Evolutionary conservation across 2,797 vertebrate genomes (phyloP).

Genomic region (Melanogrammus aeglefinus): DNA sequence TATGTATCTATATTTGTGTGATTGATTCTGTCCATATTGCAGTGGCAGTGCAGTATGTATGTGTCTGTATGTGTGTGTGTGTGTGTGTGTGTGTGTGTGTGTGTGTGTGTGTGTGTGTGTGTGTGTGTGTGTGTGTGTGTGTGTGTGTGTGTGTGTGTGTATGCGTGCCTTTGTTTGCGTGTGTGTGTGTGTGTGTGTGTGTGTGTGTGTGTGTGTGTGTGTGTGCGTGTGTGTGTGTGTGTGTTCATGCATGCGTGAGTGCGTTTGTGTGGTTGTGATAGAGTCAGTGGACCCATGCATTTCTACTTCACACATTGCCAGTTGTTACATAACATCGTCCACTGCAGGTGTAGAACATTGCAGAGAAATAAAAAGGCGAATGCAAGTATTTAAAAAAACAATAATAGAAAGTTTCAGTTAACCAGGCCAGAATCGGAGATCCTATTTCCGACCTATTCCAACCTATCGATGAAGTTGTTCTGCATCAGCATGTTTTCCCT

Average conservation of each 20-base stretch:
- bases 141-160: too few relatives aligned
- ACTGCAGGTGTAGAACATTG: slow-evolving; percentile 10
- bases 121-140: neutral
- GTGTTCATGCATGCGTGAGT: neutral
- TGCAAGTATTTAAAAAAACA: neutral
- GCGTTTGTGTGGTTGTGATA: neutral
- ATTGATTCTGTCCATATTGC: too few relatives aligned
- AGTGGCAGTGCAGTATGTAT: too few relatives aligned
- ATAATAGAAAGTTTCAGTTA: neutral
- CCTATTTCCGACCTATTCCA: neutral
- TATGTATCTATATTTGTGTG: neutral
- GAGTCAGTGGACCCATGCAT: neutral
- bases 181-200: neutral
- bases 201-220: neutral
- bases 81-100: neutral
- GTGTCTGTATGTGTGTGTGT: neutral
- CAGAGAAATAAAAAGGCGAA: neutral
- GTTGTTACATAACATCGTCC: slow-evolving; percentile 15
- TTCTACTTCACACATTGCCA: neutral
- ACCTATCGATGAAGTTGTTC: too few relatives aligned
- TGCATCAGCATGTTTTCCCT: neutral
- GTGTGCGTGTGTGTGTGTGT: slow-evolving; percentile 4
- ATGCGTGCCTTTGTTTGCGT: too few relatives aligned
- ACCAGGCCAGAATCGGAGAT: neutral
- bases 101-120: neutral